These are phyloP conservation scores for Stenotaenia linearis DNA, from an alignment of 2,888 invertebrate species.

Conservation along the genomic window DNA sequence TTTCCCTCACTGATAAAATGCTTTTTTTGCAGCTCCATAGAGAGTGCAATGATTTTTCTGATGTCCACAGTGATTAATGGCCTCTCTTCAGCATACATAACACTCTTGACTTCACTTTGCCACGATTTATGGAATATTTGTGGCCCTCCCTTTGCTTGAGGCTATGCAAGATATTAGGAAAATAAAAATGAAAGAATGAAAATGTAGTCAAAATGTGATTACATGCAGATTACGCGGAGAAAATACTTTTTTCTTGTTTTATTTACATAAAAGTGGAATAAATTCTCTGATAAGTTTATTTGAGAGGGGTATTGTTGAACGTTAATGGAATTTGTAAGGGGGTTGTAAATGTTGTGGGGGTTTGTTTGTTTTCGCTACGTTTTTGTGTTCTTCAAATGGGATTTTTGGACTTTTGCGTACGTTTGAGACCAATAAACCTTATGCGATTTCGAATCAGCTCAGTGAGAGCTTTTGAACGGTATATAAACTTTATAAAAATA, in stretches of 20 bases:
- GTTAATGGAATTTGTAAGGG: too few species aligned
- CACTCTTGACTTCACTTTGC: slow-evolving; percentile 4
- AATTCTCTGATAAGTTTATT: too few species aligned
- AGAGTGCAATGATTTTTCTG: slow-evolving; percentile 4
- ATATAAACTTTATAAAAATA: too few species aligned
- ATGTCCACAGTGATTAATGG: slow-evolving; percentile 4
- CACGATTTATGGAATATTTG: slow-evolving; percentile 4
- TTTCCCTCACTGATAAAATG: background rate
- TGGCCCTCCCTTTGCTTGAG: background rate
- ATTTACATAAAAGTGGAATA: slow-evolving; percentile 2
- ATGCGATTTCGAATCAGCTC: too few species aligned
- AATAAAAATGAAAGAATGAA: background rate
- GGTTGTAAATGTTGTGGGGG: too few species aligned
- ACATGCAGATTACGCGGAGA: background rate
- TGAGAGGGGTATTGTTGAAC: too few species aligned
- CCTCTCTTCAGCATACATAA: slow-evolving; percentile 4
- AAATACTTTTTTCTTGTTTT: background rate
- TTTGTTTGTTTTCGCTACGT: too few species aligned
- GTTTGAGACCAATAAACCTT: too few species aligned
- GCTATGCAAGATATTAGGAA: background rate
- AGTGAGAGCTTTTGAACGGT: too few species aligned
- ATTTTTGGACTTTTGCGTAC: too few species aligned
- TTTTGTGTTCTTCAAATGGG: too few species aligned
- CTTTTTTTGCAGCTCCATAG: slow-evolving; percentile 8
- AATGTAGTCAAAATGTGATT: background rate